Conservation (phyloP, 1,140 invertebrate species). For the Vanessa tameamea region DNA sequence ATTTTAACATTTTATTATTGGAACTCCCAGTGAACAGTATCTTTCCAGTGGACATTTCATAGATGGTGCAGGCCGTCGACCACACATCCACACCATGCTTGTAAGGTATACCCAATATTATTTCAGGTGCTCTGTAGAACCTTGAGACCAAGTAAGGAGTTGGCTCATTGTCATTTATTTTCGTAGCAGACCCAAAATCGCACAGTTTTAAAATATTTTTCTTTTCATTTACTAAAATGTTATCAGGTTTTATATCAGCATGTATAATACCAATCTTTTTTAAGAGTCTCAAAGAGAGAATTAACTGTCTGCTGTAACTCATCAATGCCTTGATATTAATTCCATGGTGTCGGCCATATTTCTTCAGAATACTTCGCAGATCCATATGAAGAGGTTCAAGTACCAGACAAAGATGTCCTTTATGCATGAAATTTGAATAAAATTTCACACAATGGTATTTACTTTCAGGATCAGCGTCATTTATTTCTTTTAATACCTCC, state of each 20-base stretch:
- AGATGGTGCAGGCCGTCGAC: conserved; percentile 99
- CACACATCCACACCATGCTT: conserved; percentile 98
- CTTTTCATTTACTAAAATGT: conserved; percentile 99
- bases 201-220: conserved; percentile 98
- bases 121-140: conserved; percentile 99
- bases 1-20: conserved; percentile 99
- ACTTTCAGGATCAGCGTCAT: conserved; percentile 98
- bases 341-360: conserved; percentile 98
- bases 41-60: conserved; percentile 98
- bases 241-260: conserved; percentile 99
- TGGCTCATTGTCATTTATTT: conserved; percentile 97
- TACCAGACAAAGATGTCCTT: conserved; percentile 98
- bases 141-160: conserved; percentile 98
- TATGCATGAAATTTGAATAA: conserved; percentile 94
- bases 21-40: conserved; percentile 99
- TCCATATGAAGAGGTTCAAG: conserved; percentile 98
- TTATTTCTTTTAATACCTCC: conserved; percentile 95
- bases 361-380: conserved; percentile 95
- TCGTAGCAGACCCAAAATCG: conserved; percentile 99
- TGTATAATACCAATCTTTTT: conserved; percentile 98
- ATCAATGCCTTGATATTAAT: conserved; percentile 98
- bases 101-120: conserved; percentile 97
- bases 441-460: conserved; percentile 97
- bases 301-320: conserved; percentile 97
- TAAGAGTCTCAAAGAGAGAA: conserved; percentile 95